Percentiles rank a stretch among this genome's conserved stretches.
Conservation (phyloP, 2,888 invertebrate species). For the Limnephilus lunatus region DNA sequence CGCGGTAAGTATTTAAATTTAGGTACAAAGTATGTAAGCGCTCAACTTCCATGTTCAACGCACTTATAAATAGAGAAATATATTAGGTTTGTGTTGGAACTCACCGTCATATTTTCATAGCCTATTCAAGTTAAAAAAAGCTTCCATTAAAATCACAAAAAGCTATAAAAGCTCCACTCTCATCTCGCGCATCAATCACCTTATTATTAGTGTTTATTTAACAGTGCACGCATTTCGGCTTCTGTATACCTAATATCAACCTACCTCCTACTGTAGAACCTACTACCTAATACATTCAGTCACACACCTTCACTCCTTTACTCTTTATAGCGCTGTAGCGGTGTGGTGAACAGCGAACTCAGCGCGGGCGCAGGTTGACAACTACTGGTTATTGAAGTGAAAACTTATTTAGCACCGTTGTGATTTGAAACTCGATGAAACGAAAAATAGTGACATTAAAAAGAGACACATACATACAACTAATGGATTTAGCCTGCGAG, state of each 20-base stretch:
- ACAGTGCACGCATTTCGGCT: conserved; percentile 25
- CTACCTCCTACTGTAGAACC: neutral
- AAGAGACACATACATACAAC: too few species aligned
- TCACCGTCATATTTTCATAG: neutral
- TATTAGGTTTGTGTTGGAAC: neutral
- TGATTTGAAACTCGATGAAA: too few species aligned
- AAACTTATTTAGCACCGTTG: too few species aligned
- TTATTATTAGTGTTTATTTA: conserved; percentile 40
- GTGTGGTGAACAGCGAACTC: neutral
- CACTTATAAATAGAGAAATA: neutral
- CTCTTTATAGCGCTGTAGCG: neutral
- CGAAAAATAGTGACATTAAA: too few species aligned
- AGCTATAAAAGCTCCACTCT: neutral
- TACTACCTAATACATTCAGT: neutral
- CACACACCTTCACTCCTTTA: neutral
- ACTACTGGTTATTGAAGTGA: too few species aligned
- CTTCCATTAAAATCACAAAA: conserved; percentile 2
- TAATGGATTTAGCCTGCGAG: too few species aligned
- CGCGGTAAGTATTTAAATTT: too few species aligned
- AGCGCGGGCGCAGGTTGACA: neutral
- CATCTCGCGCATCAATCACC: conserved; percentile 21
- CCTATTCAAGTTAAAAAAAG: neutral
- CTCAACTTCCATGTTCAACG: neutral
- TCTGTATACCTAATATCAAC: neutral
- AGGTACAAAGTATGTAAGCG: neutral